Evolutionary conservation across 2,888 invertebrate species (phyloP).

Genomic region (Lasioglossum malachurum): DNA sequence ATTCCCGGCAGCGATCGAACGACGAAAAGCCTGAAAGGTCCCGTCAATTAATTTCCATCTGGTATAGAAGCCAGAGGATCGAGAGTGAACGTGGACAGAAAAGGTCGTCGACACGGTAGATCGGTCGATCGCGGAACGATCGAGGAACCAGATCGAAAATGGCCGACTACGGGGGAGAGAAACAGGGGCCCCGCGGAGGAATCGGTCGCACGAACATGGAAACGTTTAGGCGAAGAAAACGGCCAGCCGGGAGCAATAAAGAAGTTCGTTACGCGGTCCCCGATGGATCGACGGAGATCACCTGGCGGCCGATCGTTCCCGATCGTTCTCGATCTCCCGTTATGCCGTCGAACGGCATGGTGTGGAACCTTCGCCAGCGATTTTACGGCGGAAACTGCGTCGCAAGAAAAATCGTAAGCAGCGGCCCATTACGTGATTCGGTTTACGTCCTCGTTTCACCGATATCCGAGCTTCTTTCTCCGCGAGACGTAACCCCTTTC

Average conservation of each 20-base stretch:
- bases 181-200: background rate
- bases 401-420: conserved; percentile 17
- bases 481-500: conserved; percentile 10
- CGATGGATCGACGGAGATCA: conserved; percentile 12
- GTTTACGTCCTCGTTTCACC: conserved; percentile 38
- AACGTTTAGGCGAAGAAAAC: conserved; percentile 23
- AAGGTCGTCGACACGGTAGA: background rate
- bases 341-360: background rate
- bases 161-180: background rate
- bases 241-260: background rate
- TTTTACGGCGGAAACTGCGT: conserved; percentile 2
- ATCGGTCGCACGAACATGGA: background rate
- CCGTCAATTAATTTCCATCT: conserved; percentile 15
- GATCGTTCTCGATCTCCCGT: conserved; percentile 9
- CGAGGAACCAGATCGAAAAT: background rate
- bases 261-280: background rate
- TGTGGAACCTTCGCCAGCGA: background rate
- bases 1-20: background rate
- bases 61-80: background rate
- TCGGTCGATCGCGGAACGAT: background rate
- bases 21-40: background rate
- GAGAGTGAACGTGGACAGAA: background rate
- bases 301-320: background rate
- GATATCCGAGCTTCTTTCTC: conserved; percentile 36
- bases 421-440: conserved; percentile 29